phyloP scores from a whole-genome alignment of 1,140 invertebrate genomes.

The Pteromalus puparum region DNA sequence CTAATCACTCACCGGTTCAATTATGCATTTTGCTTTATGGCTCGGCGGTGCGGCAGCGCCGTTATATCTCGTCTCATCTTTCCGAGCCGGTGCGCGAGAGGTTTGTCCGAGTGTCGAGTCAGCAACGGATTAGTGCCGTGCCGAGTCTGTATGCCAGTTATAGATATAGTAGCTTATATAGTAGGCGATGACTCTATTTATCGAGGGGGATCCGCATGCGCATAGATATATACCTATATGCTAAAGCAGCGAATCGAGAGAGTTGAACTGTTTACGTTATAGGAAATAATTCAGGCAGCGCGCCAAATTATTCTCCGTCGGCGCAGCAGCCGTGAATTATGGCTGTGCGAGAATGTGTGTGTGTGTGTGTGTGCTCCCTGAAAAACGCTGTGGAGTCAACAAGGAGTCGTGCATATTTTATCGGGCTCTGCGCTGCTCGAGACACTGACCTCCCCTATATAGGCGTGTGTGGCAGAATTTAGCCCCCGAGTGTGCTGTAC shows the following conservation, averaged over 20 bases:
- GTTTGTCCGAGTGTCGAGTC: constrained; percentile 28
- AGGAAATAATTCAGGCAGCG: neutral
- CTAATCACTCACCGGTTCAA: constrained; percentile 63
- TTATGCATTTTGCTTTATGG: constrained; percentile 64
- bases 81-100: neutral
- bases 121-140: constrained; percentile 8
- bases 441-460: neutral
- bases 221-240: no score
- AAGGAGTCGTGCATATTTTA: neutral
- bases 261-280: neutral
- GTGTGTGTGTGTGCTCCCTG: neutral
- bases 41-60: constrained; percentile 43
- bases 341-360: no score
- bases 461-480: neutral
- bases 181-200: constrained; percentile 29
- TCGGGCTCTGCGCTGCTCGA: neutral
- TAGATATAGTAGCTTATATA: neutral
- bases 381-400: neutral
- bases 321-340: neutral
- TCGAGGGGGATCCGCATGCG: neutral
- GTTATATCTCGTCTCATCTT: constrained; percentile 4
- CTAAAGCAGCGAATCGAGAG: no score
- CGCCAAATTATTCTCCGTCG: constrained; percentile 19
- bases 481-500: no score
- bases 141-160: neutral